These are phyloP conservation scores for Carduelis carduelis DNA, from an alignment of 2,797 vertebrate genomes.

Conservation along the genomic window DNA sequence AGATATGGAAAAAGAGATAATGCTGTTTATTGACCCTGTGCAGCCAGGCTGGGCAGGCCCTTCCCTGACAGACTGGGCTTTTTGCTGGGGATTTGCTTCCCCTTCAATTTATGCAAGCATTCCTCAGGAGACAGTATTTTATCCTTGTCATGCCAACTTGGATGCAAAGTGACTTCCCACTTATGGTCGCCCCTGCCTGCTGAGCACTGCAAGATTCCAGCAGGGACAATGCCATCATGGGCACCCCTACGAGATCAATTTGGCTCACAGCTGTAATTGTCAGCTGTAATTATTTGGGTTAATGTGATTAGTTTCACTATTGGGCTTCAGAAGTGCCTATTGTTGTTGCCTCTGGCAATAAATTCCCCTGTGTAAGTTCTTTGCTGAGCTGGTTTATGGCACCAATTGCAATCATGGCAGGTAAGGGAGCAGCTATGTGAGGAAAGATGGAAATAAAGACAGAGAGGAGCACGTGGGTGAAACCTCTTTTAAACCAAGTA, in stretches of 20 bases:
- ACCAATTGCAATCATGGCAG: background rate
- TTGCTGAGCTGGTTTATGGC: background rate
- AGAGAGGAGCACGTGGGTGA: background rate
- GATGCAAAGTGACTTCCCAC: background rate
- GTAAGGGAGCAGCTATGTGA: background rate
- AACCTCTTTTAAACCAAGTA: background rate
- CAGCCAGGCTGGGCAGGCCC: background rate
- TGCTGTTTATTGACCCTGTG: fast-evolving
- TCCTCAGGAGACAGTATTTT: background rate
- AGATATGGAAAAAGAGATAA: background rate
- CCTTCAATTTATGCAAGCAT: background rate
- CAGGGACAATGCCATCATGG: background rate
- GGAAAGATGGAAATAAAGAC: background rate
- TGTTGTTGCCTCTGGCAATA: slow-evolving; percentile 15
- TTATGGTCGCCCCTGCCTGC: background rate
- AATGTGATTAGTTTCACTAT: slow-evolving; percentile 46
- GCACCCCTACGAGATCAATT: slow-evolving; percentile 44
- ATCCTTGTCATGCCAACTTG: background rate
- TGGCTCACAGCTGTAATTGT: slow-evolving; percentile 39
- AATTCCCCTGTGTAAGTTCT: background rate
- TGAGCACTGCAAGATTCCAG: background rate
- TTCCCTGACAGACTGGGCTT: background rate
- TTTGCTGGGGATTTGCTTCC: background rate
- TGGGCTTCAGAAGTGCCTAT: background rate
- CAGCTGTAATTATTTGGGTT: slow-evolving; percentile 47